Conservation (phyloP, 2,113 vertebrate genomes). For the Tragulus kanchil region DNA sequence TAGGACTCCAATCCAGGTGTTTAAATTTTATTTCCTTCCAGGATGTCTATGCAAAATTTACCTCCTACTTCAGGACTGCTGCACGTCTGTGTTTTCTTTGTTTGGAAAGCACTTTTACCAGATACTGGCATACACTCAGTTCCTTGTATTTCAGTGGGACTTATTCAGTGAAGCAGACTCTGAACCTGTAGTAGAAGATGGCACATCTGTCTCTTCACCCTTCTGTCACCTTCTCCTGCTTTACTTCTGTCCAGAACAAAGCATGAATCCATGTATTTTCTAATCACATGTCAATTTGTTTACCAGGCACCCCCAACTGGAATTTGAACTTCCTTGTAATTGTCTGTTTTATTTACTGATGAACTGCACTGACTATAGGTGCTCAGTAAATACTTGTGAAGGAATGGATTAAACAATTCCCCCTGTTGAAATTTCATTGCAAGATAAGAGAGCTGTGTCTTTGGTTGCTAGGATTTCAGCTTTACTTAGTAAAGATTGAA, state of each 20-base stretch:
- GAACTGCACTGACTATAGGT: background rate
- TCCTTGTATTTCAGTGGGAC: background rate
- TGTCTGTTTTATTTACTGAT: background rate
- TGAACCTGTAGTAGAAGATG: background rate
- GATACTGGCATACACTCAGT: too few species aligned
- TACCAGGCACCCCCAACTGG: background rate
- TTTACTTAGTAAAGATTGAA: slow-evolving; percentile 27
- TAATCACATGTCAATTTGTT: background rate
- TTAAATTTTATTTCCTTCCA: too few species aligned
- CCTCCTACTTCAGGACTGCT: background rate
- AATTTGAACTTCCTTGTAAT: background rate
- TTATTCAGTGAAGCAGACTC: background rate
- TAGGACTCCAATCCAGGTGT: background rate
- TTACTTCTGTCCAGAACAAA: background rate
- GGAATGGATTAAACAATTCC: background rate
- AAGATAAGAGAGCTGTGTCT: background rate
- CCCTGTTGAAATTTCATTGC: background rate
- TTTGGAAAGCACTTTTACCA: background rate
- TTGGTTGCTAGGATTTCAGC: background rate
- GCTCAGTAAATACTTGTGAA: background rate
- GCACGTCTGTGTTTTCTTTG: background rate
- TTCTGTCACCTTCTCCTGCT: background rate
- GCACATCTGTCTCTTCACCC: background rate
- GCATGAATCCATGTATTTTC: background rate
- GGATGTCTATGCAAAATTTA: background rate